Evolutionary conservation across 2,888 invertebrate genomes (phyloP).

Genomic region (Ochropleura leucogaster): DNA sequence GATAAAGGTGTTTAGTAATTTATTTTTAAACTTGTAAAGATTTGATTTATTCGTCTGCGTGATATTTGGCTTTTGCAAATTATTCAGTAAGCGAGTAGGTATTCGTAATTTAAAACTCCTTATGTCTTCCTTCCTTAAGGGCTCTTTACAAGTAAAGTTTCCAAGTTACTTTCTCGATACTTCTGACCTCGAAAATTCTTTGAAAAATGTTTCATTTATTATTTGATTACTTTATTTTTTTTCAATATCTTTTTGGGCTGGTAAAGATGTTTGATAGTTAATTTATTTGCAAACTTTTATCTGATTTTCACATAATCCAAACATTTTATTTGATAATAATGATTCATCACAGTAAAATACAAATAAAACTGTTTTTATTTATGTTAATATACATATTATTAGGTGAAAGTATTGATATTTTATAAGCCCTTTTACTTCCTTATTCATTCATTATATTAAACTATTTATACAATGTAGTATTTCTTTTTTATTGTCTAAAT

Average conservation of each 20-base stretch:
- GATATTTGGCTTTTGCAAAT: slow-evolving; percentile 21
- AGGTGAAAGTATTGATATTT: too few relatives aligned
- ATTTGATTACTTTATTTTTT: slow-evolving; percentile 23
- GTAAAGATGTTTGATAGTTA: slow-evolving; percentile 6
- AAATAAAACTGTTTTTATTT: too few relatives aligned
- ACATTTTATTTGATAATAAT: background rate
- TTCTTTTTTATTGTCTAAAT: background rate
- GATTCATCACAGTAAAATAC: too few relatives aligned
- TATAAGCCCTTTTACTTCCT: background rate
- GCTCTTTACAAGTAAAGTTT: slow-evolving; percentile 2
- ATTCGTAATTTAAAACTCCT: slow-evolving; percentile 22
- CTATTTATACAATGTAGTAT: background rate
- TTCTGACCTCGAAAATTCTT: slow-evolving; percentile 18
- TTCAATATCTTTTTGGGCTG: background rate
- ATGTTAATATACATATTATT: too few relatives aligned
- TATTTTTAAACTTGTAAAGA: slow-evolving; percentile 13
- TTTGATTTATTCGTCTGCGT: slow-evolving; percentile 15
- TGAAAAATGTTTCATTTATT: background rate
- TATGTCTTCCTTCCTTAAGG: slow-evolving; percentile 16
- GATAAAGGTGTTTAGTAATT: slow-evolving; percentile 16
- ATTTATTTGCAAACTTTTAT: slow-evolving; percentile 3
- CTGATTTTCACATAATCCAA: background rate
- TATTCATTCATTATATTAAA: background rate
- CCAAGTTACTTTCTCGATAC: slow-evolving; percentile 3
- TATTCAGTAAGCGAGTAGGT: slow-evolving; percentile 4